These are phyloP conservation scores for Merops nubicus DNA, from an alignment of 2,113 vertebrate species.

Conservation along the genomic window DNA sequence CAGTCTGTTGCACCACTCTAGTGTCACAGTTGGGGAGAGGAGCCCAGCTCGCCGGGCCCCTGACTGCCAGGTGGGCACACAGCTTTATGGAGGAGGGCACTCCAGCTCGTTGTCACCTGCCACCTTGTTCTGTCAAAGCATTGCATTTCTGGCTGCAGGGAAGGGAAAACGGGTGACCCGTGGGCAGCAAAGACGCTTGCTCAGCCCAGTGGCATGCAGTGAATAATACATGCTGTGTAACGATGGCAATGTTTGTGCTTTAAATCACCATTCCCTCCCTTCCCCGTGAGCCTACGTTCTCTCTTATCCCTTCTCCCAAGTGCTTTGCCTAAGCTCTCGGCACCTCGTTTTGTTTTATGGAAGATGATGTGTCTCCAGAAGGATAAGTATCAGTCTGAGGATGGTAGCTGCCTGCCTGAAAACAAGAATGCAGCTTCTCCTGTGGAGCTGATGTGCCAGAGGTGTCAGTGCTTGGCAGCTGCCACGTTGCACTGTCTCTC, in stretches of 20 bases:
- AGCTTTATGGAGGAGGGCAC: neutral
- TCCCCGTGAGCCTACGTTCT: neutral
- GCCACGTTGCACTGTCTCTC: neutral
- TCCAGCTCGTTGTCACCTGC: neutral
- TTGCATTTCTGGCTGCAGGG: neutral
- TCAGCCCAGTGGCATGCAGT: neutral
- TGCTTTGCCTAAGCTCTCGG: neutral
- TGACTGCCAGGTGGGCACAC: neutral
- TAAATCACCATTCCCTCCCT: neutral
- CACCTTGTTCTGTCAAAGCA: neutral
- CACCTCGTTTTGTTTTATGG: neutral
- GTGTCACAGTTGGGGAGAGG: neutral
- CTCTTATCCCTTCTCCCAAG: neutral
- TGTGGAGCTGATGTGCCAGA: neutral
- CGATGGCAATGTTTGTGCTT: neutral
- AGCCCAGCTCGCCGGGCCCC: neutral
- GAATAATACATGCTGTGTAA: neutral
- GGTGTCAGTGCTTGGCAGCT: neutral
- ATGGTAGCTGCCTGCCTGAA: neutral
- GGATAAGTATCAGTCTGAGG: neutral
- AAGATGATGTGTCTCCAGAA: neutral
- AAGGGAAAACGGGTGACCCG: neutral
- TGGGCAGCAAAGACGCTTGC: neutral
- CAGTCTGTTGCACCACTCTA: neutral
- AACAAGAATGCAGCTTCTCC: neutral